Evolutionary conservation across 1,140 invertebrate species (phyloP), one percentile per base, ranked within the genome.

Genomic region (Diprion similis): DNA sequence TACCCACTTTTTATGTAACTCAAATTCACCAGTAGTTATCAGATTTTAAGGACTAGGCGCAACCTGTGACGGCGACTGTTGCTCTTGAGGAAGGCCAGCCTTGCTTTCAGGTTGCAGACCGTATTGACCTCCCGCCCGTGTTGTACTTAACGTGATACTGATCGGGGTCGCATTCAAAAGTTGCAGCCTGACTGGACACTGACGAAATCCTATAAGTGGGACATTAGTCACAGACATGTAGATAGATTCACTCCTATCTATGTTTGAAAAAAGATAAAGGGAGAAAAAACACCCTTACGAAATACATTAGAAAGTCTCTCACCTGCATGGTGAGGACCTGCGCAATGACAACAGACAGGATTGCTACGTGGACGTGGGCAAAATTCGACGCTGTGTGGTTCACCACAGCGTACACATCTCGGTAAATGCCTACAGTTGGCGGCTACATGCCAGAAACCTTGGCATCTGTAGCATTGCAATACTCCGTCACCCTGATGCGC

Each of bases 371-470:
- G 86, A 65, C 88, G 76, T 0, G 87, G 83, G 68, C 89, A 90
- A 19, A 86, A 87, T 68, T 89, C 86, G 7, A 90, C 89, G 69
- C 83, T 86, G 70, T 90, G 89, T 1, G 84, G 82, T 45, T 89
- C 89, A 0, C 90, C 89, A 72, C 90, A 90, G 1, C 89, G 82
- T 0, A 90, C 90, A 75, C 90, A 90, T n/a, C 89, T 80, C 0
- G 86, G 85, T 8, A 86, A 48, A 19, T 89, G 86, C 19, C 86
- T 83, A 70, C 90, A 90, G 70, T 89, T 87, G 1, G 88, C 88
- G 1, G 90, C 89, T 1, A 89, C 85, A 73, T 90, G 89, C 89
- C 89, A 90, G 73, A 90, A 90, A 10, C 89, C 89, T 79, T 90
- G 89, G 72, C 89, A 90, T 0, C 88, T 81, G 65, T 88, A 89